Conservation (phyloP, 92 coral and sea anemone genomes). For the Palythoa heliodiscus region DNA sequence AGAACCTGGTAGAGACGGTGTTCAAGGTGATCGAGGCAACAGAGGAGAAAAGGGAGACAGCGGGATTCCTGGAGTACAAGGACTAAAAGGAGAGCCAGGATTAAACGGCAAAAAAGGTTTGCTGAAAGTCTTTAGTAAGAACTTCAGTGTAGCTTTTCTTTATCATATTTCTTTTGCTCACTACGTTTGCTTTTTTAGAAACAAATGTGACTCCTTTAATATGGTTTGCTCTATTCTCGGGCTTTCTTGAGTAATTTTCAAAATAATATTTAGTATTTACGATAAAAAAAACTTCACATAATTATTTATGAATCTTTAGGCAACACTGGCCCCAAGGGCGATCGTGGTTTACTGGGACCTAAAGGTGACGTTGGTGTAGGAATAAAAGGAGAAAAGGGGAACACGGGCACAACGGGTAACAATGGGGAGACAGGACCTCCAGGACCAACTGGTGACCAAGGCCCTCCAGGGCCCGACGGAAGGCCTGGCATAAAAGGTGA, state of each 20-base stretch:
- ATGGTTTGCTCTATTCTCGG: too few species aligned
- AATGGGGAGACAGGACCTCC: conserved; percentile 2
- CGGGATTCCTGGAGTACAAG: not conserved
- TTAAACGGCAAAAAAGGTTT: conserved; percentile 16
- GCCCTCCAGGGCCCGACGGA: conserved; percentile 24
- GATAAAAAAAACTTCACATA: too few species aligned
- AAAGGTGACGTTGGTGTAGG: not conserved
- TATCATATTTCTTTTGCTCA: not conserved
- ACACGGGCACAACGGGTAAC: not conserved
- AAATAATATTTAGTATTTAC: too few species aligned
- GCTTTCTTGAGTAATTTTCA: too few species aligned
- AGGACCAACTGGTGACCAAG: conserved; percentile 25
- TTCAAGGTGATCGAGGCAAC: too few species aligned
- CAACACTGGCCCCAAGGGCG: conserved; percentile 6
- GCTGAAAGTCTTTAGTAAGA: not conserved
- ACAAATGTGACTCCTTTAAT: too few species aligned
- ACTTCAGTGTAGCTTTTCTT: too few species aligned
- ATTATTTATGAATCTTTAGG: not conserved
- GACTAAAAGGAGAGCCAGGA: not conserved
- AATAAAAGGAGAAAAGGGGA: conserved; percentile 6
- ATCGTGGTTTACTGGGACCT: not conserved
- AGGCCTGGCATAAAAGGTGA: conserved; percentile 22
- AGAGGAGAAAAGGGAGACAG: conserved; percentile 13
- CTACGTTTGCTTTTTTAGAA: too few species aligned
- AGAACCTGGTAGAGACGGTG: not conserved